Conservation (phyloP, 2,797 vertebrate species). For the Peromyscus nudipes region DNA sequence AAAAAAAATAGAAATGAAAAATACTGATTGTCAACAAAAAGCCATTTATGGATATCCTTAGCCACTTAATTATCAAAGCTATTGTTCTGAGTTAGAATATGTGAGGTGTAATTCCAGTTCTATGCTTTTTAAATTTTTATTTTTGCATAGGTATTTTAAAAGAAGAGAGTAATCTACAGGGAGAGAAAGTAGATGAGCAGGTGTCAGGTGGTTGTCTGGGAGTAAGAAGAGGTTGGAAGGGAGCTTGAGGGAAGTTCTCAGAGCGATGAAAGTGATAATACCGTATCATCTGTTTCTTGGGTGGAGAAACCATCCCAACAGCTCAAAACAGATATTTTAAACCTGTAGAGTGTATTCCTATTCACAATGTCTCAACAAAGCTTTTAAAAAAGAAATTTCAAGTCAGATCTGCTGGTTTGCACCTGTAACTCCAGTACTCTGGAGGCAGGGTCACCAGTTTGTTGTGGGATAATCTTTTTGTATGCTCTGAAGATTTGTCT, state of each 20-base stretch:
- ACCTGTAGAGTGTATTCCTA: background rate
- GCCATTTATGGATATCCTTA: background rate
- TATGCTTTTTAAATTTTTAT: background rate
- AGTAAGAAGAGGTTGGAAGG: background rate
- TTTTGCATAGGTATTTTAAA: background rate
- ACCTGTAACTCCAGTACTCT: background rate
- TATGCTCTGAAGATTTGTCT: background rate
- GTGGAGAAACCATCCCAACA: background rate
- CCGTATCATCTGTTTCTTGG: conserved; percentile 5
- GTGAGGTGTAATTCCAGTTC: background rate
- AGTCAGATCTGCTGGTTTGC: background rate
- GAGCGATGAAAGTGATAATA: background rate
- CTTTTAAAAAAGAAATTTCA: background rate
- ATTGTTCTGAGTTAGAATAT: background rate
- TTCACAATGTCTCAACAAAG: background rate
- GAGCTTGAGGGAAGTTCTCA: background rate
- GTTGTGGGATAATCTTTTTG: background rate
- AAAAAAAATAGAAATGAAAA: background rate
- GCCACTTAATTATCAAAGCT: background rate
- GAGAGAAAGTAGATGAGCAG: background rate
- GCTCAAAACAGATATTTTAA: background rate
- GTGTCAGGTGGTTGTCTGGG: background rate
- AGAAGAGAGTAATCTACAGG: background rate
- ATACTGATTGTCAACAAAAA: background rate
- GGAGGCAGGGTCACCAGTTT: background rate